Evolutionary conservation across 1,140 invertebrate genomes (phyloP), one percentile per base, ranked within the genome.

Genomic region (Drosophila nikananu): DNA sequence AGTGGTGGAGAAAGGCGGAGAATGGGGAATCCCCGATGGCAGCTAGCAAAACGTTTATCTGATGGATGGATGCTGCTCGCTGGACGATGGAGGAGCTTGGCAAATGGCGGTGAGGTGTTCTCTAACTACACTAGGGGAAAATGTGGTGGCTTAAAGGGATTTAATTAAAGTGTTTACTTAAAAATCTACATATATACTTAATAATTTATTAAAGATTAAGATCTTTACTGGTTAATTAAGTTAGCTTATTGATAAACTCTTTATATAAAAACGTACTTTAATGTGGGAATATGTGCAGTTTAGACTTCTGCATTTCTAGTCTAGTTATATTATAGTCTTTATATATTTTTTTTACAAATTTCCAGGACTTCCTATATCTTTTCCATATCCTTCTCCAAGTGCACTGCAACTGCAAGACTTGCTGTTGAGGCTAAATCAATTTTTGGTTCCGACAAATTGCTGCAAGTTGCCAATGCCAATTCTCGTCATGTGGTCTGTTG

Each of bases 381-480:
- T 0, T 6, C 15, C 0, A 17, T 23, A 27, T 25, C 4, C 49
- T n/a, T 23, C 4, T 46, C 19, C 17, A 12, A 71, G 70, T 72
- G 54, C 37, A 5, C 3, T 41, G 21, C 17, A 27, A 39, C 27
- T 32, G 15, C 0, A 60, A 25, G 46, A 39, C 52, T 32, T 10
- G 27, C 68, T 58, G 62, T 52, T 46, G n/a, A 32, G 64, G 51
- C 51, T 62, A 72, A 89, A 79, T 89, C 70, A 77, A 76, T 80
- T 74, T 86, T 81, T 86, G 86, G 73, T 75, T 86, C 71, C 76
- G 44, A 48, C 67, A 86, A 87, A 80, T 86, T 80, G 75, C 75
- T 57, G 81, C 82, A 86, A 78, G 52, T 81, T 81, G 77, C 63
- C 63, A 65, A 61, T 35, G 68, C 46, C 59, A 42, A 66, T 76